phyloP scores from a whole-genome alignment of 2,113 vertebrate species.

The Dicaeum eximium region DNA sequence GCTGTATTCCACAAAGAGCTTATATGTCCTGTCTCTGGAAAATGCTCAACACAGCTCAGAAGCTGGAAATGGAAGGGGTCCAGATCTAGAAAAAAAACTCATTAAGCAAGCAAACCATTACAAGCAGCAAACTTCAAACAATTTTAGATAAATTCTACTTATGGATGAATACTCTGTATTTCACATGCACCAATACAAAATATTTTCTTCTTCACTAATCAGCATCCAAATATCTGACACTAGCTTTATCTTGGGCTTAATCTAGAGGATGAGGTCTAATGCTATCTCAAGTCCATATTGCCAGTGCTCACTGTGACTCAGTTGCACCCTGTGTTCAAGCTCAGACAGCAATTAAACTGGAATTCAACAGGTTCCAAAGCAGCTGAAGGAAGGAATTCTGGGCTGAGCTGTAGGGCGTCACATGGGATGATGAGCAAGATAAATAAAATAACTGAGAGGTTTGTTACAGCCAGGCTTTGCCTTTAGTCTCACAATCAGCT shows the following conservation, averaged over 20 bases:
- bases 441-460: not conserved
- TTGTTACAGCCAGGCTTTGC: not conserved
- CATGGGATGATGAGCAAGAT: rapidly evolving
- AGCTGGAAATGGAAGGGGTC: not conserved
- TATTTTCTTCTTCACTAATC: not conserved
- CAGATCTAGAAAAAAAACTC: not conserved
- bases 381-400: rapidly evolving
- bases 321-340: not conserved
- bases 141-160: not conserved
- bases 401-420: not conserved
- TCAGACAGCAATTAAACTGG: not conserved
- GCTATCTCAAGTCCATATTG: not conserved
- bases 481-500: not conserved
- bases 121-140: not conserved
- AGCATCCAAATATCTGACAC: not conserved
- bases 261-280: not conserved
- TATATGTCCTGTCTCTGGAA: not conserved
- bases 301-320: not conserved
- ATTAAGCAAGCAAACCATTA: not conserved
- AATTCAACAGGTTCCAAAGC: not conserved
- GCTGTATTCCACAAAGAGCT: not conserved
- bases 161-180: not conserved
- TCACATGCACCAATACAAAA: not conserved
- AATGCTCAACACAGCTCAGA: not conserved
- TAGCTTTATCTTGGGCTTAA: not conserved